These are phyloP conservation scores for Choreutis nemorana DNA, from an alignment of 2,888 invertebrate species.

Conservation along the genomic window DNA sequence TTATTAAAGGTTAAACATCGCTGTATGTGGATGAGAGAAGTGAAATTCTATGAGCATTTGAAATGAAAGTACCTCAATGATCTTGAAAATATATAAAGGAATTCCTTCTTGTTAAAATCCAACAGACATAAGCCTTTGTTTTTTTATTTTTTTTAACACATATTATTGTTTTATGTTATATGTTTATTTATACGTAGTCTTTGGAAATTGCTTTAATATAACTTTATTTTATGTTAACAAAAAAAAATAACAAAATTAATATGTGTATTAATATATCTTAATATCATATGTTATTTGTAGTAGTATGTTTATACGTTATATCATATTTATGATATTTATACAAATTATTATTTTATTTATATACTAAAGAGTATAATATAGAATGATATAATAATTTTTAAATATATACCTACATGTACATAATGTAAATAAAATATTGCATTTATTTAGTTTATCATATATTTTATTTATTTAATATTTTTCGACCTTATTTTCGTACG, in stretches of 20 bases:
- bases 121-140: too few species aligned
- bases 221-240: slow-evolving; percentile 13
- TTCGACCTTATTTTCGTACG: slow-evolving; percentile 20
- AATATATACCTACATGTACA: slow-evolving; percentile 7
- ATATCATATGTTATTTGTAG: slow-evolving; percentile 6
- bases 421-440: slow-evolving; percentile 24
- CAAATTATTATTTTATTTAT: slow-evolving; percentile 17
- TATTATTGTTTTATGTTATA: slow-evolving; percentile 17
- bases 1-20: too few species aligned
- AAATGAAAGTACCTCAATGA: slow-evolving; percentile 37
- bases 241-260: slow-evolving; percentile 12
- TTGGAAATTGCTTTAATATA: slow-evolving; percentile 56
- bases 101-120: too few species aligned
- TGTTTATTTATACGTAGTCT: slow-evolving; percentile 27
- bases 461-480: slow-evolving; percentile 17
- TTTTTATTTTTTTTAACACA: too few species aligned
- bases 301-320: slow-evolving; percentile 10
- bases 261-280: slow-evolving; percentile 14
- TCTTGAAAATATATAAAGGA: slow-evolving; percentile 16
- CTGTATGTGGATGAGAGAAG: slow-evolving; percentile 1
- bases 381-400: slow-evolving; percentile 4
- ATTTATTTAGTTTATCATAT: slow-evolving; percentile 33
- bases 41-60: slow-evolving; percentile 17
- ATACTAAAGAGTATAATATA: slow-evolving; percentile 8
- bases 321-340: slow-evolving; percentile 16